phyloP scores from a whole-genome alignment of 1,140 invertebrate genomes.

The Archivesica marissinica region DNA sequence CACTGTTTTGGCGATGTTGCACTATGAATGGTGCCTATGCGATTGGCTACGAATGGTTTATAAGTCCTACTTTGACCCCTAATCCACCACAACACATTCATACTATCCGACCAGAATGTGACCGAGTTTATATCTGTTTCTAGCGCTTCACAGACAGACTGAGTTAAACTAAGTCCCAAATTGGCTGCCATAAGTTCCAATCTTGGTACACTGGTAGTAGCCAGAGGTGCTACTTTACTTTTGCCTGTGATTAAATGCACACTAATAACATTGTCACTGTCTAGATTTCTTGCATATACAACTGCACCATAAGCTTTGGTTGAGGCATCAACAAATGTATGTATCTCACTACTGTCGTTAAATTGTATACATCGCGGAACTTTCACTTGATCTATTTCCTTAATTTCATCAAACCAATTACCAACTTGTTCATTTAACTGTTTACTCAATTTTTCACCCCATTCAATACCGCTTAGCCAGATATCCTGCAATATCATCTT shows the following conservation, averaged over 20 bases:
- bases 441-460: constrained; percentile 32
- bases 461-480: constrained; percentile 47
- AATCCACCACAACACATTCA: constrained; percentile 62
- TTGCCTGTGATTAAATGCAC: neutral
- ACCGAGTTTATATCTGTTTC: neutral
- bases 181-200: constrained; percentile 14
- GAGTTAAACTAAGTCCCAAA: constrained; percentile 32
- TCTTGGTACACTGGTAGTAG: neutral
- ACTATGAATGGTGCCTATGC: constrained; percentile 12
- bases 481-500: constrained; percentile 60
- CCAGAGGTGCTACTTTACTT: constrained; percentile 5
- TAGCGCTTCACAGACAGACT: constrained; percentile 19
- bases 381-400: constrained; percentile 3
- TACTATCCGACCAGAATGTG: constrained; percentile 51
- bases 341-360: neutral
- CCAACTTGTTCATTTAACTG: neutral
- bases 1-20: constrained; percentile 32
- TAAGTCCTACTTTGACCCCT: neutral
- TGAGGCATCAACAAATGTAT: constrained; percentile 6
- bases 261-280: neutral
- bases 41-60: constrained; percentile 46
- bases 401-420: constrained; percentile 51
- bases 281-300: neutral
- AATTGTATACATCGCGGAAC: neutral
- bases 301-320: neutral